Conservation (phyloP, 1,140 invertebrate species). For the Pararge aegeria region DNA sequence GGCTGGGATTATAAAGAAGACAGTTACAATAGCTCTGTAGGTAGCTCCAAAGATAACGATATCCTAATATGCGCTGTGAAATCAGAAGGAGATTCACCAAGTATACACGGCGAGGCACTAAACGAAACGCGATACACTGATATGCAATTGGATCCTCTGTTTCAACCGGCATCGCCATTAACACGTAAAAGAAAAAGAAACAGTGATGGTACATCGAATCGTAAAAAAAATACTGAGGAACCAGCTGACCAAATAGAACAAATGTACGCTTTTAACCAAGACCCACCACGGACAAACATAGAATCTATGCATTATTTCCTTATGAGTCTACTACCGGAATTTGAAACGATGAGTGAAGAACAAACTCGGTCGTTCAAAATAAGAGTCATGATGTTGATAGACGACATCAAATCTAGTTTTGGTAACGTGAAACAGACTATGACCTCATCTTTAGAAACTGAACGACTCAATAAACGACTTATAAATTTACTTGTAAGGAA, state of each 20-base stretch:
- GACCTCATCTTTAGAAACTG: conserved; percentile 1
- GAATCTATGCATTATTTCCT: conserved; percentile 40
- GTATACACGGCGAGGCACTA: conserved; percentile 10
- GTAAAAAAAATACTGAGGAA: conserved; percentile 14
- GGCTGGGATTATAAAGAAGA: conserved; percentile 29
- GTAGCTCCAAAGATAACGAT: conserved; percentile 15
- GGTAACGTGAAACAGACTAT: conserved; percentile 4
- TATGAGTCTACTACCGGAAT: conserved; percentile 41
- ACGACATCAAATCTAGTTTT: conserved; percentile 16
- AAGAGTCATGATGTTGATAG: conserved; percentile 21
- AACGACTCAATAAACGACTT: conserved; percentile 24
- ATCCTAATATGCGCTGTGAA: conserved; percentile 25
- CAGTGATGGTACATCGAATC: not conserved
- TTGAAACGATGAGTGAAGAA: conserved; percentile 37
- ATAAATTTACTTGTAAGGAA: conserved; percentile 24
- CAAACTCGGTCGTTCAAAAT: conserved; percentile 27
- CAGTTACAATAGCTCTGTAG: conserved; percentile 2
- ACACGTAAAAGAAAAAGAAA: conserved; percentile 18
- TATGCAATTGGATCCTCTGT: not conserved
- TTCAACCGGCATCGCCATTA: not conserved
- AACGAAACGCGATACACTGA: conserved; percentile 17
- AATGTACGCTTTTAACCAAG: conserved; percentile 6
- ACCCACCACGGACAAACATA: conserved; percentile 13
- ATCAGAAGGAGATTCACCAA: conserved; percentile 22
- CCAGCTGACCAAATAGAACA: conserved; percentile 10